Evolutionary conservation across 2,113 vertebrate genomes (phyloP).

Genomic region (Pongo abelii): DNA sequence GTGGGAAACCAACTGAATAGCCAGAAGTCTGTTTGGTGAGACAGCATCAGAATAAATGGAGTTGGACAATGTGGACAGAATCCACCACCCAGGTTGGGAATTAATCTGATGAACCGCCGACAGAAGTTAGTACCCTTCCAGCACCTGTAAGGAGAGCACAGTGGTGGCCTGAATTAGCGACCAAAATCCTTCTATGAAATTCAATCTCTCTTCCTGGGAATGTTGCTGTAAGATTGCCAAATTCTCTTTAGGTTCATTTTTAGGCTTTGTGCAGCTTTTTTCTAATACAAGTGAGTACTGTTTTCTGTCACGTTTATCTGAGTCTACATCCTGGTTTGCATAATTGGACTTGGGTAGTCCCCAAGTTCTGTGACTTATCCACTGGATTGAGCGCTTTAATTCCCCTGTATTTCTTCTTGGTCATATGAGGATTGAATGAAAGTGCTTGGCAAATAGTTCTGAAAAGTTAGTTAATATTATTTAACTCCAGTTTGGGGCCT

Average conservation of each 20-base stretch:
- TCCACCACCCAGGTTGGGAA: not conserved
- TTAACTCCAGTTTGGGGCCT: not conserved
- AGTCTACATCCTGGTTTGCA: not conserved
- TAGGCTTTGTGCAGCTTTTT: not conserved
- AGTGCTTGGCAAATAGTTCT: not conserved
- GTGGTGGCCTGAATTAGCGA: not conserved
- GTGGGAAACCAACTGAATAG: not conserved
- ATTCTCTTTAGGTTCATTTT: not conserved
- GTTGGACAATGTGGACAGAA: not conserved
- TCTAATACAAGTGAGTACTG: not conserved
- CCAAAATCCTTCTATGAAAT: not conserved
- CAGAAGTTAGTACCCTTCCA: no score
- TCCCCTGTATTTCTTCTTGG: conserved; percentile 16
- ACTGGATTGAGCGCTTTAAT: not conserved
- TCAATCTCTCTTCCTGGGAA: not conserved
- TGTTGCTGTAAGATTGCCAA: not conserved
- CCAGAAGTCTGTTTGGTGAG: not conserved
- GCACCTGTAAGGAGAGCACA: no score
- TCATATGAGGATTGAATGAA: not conserved
- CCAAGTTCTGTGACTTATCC: conserved; percentile 43
- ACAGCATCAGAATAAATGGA: not conserved
- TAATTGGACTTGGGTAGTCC: not conserved
- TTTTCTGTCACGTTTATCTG: not conserved
- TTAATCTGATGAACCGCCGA: not conserved
- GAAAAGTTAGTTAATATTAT: conserved; percentile 33